Conservation (phyloP, 2,888 invertebrate species). For the Nomada fabriciana region DNA sequence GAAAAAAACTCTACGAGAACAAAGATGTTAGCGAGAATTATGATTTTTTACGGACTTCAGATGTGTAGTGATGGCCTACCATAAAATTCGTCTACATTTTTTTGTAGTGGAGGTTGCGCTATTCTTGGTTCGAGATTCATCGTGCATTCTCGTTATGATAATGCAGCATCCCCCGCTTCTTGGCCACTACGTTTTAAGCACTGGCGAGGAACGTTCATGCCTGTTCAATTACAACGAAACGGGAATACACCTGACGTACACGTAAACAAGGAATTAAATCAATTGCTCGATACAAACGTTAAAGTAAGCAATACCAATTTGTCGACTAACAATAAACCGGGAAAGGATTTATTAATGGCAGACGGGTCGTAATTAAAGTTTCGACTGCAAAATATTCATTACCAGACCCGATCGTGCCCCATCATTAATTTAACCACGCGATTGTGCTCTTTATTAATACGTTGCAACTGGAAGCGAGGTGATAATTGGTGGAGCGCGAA, state of each 20-base stretch:
- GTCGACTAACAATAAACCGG: background rate
- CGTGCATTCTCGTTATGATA: conserved; percentile 23
- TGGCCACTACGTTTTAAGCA: conserved; percentile 1
- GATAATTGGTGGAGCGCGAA: background rate
- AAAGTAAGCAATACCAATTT: background rate
- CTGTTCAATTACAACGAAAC: conserved; percentile 18
- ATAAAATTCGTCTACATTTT: conserved; percentile 18
- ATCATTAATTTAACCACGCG: background rate
- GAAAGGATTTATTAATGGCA: background rate
- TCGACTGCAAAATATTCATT: background rate
- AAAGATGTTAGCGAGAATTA: too few species aligned
- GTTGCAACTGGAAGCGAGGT: background rate
- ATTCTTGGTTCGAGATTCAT: conserved; percentile 20
- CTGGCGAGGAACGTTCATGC: conserved; percentile 21
- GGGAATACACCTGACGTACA: too few species aligned
- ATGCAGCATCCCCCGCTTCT: conserved; percentile 22
- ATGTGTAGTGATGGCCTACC: background rate
- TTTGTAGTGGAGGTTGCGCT: background rate
- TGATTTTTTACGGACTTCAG: background rate
- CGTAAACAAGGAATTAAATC: conserved; percentile 3
- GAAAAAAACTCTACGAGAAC: too few species aligned
- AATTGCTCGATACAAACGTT: background rate
- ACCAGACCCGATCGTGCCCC: background rate
- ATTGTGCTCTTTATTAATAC: conserved; percentile 4
- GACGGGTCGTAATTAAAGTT: background rate